Conservation (phyloP, 2,113 vertebrate genomes). For the Bagarius yarrelli region DNA sequence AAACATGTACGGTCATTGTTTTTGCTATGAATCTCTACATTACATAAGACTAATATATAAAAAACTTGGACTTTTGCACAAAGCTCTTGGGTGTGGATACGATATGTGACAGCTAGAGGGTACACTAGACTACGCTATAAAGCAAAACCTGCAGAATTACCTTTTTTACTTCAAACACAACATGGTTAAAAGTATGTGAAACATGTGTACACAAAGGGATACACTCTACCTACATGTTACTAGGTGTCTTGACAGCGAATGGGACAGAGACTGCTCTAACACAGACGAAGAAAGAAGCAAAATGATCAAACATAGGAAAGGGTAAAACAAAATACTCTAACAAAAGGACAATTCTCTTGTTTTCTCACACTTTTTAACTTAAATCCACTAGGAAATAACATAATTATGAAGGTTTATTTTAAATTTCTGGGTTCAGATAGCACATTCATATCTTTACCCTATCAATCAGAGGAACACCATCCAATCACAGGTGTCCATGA, state of each 20-base stretch:
- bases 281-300: too few relatives aligned
- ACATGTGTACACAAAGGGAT: too few relatives aligned
- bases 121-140: neutral
- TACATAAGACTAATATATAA: neutral
- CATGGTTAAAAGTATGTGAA: neutral
- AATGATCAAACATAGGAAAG: too few relatives aligned
- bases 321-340: too few relatives aligned
- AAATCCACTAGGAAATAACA: neutral
- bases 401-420: neutral
- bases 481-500: neutral
- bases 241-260: too few relatives aligned
- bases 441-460: neutral
- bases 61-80: neutral
- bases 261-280: too few relatives aligned
- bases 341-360: neutral
- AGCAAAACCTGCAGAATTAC: neutral
- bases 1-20: neutral
- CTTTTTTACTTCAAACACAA: neutral
- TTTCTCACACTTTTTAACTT: neutral
- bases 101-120: conserved; percentile 3
- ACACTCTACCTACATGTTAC: too few relatives aligned
- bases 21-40: too few relatives aligned
- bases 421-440: neutral
- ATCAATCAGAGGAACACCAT: neutral
- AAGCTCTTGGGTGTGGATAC: neutral